phyloP scores from a whole-genome alignment of 2,113 vertebrate genomes.

The Scomber japonicus region DNA sequence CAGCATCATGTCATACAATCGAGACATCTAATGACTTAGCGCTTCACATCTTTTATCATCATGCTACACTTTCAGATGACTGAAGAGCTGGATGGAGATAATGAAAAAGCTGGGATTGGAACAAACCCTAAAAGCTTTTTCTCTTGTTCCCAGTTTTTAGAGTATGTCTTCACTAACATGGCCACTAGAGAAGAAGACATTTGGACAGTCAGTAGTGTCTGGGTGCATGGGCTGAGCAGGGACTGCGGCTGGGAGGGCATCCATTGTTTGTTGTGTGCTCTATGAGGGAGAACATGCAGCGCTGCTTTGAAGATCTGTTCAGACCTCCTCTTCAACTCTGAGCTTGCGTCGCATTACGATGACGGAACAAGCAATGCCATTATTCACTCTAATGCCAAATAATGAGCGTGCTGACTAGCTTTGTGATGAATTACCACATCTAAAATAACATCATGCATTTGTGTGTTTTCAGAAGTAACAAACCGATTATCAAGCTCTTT shows the following conservation, averaged over 20 bases:
- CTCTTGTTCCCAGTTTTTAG: constrained; percentile 15
- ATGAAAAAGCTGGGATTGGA: background rate
- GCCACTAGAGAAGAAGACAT: constrained; percentile 43
- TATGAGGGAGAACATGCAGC: constrained; percentile 25
- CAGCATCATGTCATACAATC: background rate
- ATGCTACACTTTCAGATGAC: background rate
- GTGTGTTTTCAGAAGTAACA: background rate
- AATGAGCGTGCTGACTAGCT: constrained; percentile 8
- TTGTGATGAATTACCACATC: constrained; percentile 1
- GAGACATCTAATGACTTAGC: background rate
- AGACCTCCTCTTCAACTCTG: constrained; percentile 36
- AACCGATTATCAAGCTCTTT: constrained; percentile 27
- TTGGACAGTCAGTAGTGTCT: constrained; percentile 19
- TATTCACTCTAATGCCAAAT: constrained; percentile 50
- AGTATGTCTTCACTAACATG: constrained; percentile 3
- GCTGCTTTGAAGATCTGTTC: constrained; percentile 58
- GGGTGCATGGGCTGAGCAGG: constrained; percentile 30
- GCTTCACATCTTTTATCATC: background rate
- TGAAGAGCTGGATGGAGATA: background rate
- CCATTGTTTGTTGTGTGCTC: constrained; percentile 46
- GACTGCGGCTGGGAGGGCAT: constrained; percentile 47
- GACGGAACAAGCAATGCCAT: constrained; percentile 27
- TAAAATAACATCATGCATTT: background rate
- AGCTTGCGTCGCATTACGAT: constrained; percentile 42
- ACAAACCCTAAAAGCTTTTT: constrained; percentile 14